Base-by-base conservation (phyloP, 2,888 invertebrate genomes). In the Aproaerema taeniolella region DNA sequence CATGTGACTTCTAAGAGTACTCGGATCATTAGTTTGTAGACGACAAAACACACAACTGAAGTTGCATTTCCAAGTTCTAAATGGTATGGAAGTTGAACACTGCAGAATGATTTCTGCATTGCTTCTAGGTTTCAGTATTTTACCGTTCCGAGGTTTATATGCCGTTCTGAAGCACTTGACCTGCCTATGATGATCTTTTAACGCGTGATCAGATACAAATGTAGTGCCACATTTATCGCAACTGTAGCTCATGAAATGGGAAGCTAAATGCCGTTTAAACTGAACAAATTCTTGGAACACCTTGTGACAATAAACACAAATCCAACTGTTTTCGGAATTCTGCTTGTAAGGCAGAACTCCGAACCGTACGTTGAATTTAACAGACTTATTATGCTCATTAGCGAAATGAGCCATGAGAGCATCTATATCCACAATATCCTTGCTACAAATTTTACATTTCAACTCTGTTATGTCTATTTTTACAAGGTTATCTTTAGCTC, bases 31-130 rank as follows among this genome's bases (percentile, higher is more conserved):
- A 1, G 77, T 75, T 36, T 85, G 81, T 0, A 80, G 69, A 3
- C 83, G 63, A 55, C 86, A 86, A 46, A 86, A 82, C 0, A 83
- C 78, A 40, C 86, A 86, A 47, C 77, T 81, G 39, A 85, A 83
- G 48, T 83, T 80, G 42, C 68, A 78, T 47, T 77, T 80, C 83
- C 83, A 85, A 2, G 82, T 83, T 36, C 85, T 60, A 42, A 86
- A 86, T 0, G 86, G 86, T 30, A 70, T 74, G 0, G 76, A 85
- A 0, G 86, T 80, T 0, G 85, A 82, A 47, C 73, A 81, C 49
- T 82, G 79, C 0, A 86, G 53, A 31, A 86, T 80, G 2, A 85
- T 79, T 49, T 81, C 80, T 0, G 86, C 86, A 45, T 85, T 85
- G 1, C 61, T 71, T 11, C 86, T 65, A 3, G 79, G 77, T 31